Percentiles rank a stretch among this genome's conserved stretches.
These are phyloP conservation scores for Strigamia crassipes DNA, from an alignment of 2,888 invertebrate genomes.

Conservation along the genomic window DNA sequence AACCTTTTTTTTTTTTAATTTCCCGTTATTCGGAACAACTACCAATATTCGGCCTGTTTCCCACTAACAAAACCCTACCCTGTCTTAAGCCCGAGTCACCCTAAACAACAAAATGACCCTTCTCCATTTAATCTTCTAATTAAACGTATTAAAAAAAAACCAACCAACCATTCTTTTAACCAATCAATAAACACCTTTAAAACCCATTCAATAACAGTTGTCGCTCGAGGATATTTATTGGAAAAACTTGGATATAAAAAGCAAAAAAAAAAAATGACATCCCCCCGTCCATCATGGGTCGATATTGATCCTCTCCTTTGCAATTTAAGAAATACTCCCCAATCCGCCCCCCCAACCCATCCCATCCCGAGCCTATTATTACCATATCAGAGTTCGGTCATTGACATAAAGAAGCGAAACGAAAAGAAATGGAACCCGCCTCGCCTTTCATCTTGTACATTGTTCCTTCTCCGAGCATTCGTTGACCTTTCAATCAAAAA, in stretches of 20 bases:
- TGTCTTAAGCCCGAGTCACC: too few relatives aligned
- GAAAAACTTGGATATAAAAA: neutral
- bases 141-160: too few relatives aligned
- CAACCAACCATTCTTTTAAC: too few relatives aligned
- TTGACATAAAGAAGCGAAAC: neutral
- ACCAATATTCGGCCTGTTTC: too few relatives aligned
- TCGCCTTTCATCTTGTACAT: neutral
- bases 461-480: neutral
- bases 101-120: too few relatives aligned
- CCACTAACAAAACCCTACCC: too few relatives aligned
- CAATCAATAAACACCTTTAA: too few relatives aligned
- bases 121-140: too few relatives aligned
- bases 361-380: neutral
- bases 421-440: neutral
- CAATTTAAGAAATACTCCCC: neutral
- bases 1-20: too few relatives aligned
- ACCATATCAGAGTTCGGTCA: neutral
- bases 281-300: neutral
- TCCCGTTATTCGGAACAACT: too few relatives aligned
- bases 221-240: neutral
- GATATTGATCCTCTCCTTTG: neutral
- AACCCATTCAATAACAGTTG: too few relatives aligned
- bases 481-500: neutral
- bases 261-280: neutral
- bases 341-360: too few relatives aligned